Conservation (phyloP, 37 sponge, comb jelly and placozoan species). For the Geodia barretti region DNA sequence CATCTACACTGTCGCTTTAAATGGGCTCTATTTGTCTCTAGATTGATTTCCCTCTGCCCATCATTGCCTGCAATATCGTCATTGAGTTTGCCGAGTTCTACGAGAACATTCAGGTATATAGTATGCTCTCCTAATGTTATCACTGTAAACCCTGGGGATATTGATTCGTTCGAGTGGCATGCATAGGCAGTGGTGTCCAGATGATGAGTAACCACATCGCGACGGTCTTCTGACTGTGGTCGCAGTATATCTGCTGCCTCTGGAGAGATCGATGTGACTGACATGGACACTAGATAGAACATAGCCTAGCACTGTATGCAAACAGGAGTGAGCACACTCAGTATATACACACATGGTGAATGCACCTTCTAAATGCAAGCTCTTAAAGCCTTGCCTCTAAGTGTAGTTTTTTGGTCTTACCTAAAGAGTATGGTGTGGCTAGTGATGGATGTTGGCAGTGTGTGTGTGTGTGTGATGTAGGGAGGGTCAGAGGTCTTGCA, state of each 20-base stretch:
- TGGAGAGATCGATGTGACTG: not conserved
- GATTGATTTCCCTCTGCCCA: conserved; percentile 90
- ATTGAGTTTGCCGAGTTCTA: conserved; percentile 92
- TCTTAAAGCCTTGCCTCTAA: too few relatives aligned
- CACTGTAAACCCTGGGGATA: not conserved
- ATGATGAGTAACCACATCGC: not conserved
- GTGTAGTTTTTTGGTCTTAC: too few relatives aligned
- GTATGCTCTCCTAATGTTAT: not conserved
- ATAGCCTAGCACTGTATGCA: too few relatives aligned
- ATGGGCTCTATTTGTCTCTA: not conserved
- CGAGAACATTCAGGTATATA: conserved; percentile 81
- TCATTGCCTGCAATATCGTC: conserved; percentile 85
- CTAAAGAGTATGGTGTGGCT: too few relatives aligned
- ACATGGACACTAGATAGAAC: not conserved
- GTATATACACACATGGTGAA: too few relatives aligned
- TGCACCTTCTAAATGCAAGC: too few relatives aligned
- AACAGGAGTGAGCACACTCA: too few relatives aligned
- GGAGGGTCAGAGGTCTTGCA: conserved; percentile 82
- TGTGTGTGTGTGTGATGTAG: conserved; percentile 43
- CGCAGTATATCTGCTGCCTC: not conserved
- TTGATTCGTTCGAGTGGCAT: not conserved
- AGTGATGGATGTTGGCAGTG: not conserved
- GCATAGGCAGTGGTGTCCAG: not conserved
- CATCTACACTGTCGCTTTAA: too few relatives aligned
- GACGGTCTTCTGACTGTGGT: not conserved